A percentile compares a stretch with the other conserved stretches of the same genome.
These are phyloP conservation scores for Polypedilum pembai DNA, from an alignment of 1,140 invertebrate species.

Conservation along the genomic window DNA sequence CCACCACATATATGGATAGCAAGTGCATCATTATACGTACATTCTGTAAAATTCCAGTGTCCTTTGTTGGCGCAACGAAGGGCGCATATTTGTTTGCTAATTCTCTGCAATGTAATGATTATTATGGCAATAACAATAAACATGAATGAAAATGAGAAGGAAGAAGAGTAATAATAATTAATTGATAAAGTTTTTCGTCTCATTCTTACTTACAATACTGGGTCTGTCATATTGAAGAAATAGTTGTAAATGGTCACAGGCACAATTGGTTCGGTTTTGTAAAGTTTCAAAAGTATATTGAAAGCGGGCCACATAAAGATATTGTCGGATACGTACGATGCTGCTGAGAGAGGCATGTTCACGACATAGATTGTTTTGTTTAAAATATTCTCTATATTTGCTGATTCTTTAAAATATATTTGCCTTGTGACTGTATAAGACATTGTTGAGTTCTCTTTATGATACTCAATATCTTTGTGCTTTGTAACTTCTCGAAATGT, in stretches of 20 bases:
- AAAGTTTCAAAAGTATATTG: not conserved
- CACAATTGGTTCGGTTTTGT: not conserved
- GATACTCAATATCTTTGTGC: constrained; percentile 48
- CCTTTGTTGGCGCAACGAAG: constrained; percentile 48
- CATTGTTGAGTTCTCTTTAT: constrained; percentile 50
- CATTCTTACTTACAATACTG: constrained; percentile 22
- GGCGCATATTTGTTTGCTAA: constrained; percentile 45
- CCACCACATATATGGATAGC: not conserved
- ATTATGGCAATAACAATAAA: not conserved
- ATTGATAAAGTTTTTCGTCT: too few species aligned
- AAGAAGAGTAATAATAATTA: not conserved
- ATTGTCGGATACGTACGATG: not conserved
- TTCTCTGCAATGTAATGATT: constrained; percentile 36
- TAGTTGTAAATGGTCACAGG: constrained; percentile 15
- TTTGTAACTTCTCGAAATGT: constrained; percentile 49
- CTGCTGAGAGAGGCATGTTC: constrained; percentile 46
- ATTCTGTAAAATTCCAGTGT: constrained; percentile 50
- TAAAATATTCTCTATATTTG: constrained; percentile 46
- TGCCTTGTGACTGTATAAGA: constrained; percentile 49
- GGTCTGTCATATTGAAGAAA: constrained; percentile 20
- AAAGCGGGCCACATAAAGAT: not conserved
- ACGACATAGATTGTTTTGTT: constrained; percentile 49
- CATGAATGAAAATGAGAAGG: not conserved
- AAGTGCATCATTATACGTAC: constrained; percentile 38
- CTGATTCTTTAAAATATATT: constrained; percentile 47